Evolutionary conservation across 2,888 invertebrate genomes (phyloP), one percentile per base, ranked within the genome.

Genomic region (Minunthozetes semirufus): DNA sequence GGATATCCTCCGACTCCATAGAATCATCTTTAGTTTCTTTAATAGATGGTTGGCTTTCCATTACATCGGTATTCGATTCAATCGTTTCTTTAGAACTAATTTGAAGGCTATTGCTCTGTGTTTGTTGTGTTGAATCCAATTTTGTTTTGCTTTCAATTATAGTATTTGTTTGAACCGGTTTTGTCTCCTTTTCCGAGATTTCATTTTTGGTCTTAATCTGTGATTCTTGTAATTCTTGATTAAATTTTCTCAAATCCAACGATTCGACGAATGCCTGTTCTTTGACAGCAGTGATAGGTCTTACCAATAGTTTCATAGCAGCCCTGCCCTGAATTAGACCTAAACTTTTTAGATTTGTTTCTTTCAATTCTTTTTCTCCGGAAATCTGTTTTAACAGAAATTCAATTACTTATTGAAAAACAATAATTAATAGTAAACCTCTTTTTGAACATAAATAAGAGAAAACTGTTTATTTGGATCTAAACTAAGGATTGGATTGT

Each of bases 241-340:
- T 42, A 13, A 42, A 42, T 42, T 42, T 74, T 46, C 71, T 74
- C 25, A 74, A 71, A 27, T 71, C 46, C 19, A 74, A 22, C 27
- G 68, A 50, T 53, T 74, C 74, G 3, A 72, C 61, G 48, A 71
- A 74, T 61, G 68, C 70, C 25, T 74, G 74, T 59, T 13, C 59
- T 42, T 19, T 50, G 19, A 5, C 1, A 5, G 33, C 42, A 17
- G 71, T 56, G 0, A 17, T 53, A 17, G 50, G 22, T 6, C 71
- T 53, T 19, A 50, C 42, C 42, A 76, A n/a, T 59, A 42, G 75
- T 82, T 85, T 83, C 78, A 93, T 84, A 81, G 91, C 88, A 17
- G 91, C 93, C 81, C 89, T 87, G 8, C 93, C 93, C 77, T 87
- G 85, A 53, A 89, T 89, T 71, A 94, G 85, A 15, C 94, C 94